phyloP scores from a whole-genome alignment of 2,888 invertebrate genomes.

The Leucophenga maculata region DNA sequence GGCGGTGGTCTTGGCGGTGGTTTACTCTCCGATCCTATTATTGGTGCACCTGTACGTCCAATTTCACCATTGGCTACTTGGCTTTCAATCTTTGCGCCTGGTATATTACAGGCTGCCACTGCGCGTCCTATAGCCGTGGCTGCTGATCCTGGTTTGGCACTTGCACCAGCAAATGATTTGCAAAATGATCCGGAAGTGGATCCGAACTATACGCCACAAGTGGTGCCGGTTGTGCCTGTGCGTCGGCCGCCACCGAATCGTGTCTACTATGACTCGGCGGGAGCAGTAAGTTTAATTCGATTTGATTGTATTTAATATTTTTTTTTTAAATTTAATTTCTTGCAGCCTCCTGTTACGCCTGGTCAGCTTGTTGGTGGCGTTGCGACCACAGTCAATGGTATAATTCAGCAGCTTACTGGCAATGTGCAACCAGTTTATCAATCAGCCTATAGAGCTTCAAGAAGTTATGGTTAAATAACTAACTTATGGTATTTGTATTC shows the following conservation, averaged over 20 bases:
- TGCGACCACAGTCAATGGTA: slow-evolving; percentile 67
- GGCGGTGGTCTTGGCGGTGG: slow-evolving; percentile 46
- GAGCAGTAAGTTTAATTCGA: slow-evolving; percentile 58
- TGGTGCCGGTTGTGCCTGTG: slow-evolving; percentile 39
- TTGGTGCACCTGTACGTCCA: slow-evolving; percentile 52
- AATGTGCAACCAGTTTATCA: slow-evolving; percentile 66
- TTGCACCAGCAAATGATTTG: slow-evolving; percentile 55
- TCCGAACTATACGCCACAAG: slow-evolving; percentile 51
- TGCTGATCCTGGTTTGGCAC: slow-evolving; percentile 38
- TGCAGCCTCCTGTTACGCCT: slow-evolving; percentile 60
- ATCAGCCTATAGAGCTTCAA: slow-evolving; percentile 46
- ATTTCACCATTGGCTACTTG: slow-evolving; percentile 60
- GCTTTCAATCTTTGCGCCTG: slow-evolving; percentile 65
- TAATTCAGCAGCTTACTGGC: slow-evolving; percentile 69
- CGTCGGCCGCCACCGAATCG: slow-evolving; percentile 58
- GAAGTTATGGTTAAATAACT: slow-evolving; percentile 47
- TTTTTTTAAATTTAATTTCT: slow-evolving; percentile 14
- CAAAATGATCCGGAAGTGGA: slow-evolving; percentile 66
- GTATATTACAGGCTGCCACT: slow-evolving; percentile 58
- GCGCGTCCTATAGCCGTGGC: slow-evolving; percentile 38
- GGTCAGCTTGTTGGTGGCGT: slow-evolving; percentile 67
- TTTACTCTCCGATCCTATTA: slow-evolving; percentile 55
- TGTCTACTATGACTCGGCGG: slow-evolving; percentile 57
- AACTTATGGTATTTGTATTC: no score
- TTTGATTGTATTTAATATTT: neutral